Evolutionary conservation across 2,113 vertebrate genomes (phyloP), one percentile per base, ranked within the genome.

Genomic region (Menura novaehollandiae): DNA sequence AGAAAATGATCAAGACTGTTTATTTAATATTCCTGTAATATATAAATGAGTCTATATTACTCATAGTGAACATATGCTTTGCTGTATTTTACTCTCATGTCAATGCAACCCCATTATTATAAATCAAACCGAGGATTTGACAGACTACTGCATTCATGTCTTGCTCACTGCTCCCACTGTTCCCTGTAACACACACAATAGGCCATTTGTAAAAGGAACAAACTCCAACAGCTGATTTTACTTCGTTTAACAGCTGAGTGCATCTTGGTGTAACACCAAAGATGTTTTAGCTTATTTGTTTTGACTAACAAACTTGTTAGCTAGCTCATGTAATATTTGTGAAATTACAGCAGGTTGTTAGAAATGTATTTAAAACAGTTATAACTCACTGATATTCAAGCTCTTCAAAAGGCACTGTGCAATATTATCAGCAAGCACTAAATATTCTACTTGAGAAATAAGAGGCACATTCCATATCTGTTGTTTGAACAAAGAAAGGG

Each of bases 81-180:
- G 85, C 85, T 88, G 32, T 91, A 51, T 90, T 91, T 94, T 88
- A 66, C 83, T 94, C 78, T 93, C 60, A 49, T 88, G 76, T 95
- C 92, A 95, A 21, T 64, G 71, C 63, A 92, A 92, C 52, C 75
- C 79, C 39, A 47, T 85, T 91, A 88, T 90, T 96, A 93, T 85
- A 81, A 94, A 82, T 88, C 74, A 90, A 87, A 91, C 10, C 0
- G 14, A 72, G 85, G 76, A 73, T 93, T 32, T 95, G 86, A 83
- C 79, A 94, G 76, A 68, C 79, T 74, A 14, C 49, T 82, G 74
- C 66, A 80, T 84, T 74, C 88, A 62, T 67, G 37, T 88, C 51
- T 79, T 86, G 78, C 83, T 95, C 74, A 35, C 46, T 43, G 60
- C 28, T 94, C n/a, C 84, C 84, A 76, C 67, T 84, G 49, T 73